phyloP scores from a whole-genome alignment of 1,140 invertebrate species.

The Panulirus ornatus region DNA sequence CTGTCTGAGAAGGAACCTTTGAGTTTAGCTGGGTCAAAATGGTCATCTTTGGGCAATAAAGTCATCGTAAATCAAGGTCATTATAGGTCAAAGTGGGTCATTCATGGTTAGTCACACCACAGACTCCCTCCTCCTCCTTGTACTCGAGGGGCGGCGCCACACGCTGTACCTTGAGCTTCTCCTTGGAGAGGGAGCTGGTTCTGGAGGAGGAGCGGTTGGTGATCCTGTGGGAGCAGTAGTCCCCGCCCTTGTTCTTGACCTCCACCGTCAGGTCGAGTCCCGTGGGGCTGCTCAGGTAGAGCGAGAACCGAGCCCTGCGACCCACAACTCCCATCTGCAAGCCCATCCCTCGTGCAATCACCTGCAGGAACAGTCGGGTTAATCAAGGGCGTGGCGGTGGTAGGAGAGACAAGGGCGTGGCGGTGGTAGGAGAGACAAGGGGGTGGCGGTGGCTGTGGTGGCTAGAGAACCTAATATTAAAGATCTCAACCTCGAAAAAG shows the following conservation, averaged over 20 bases:
- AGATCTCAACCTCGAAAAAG: too few relatives aligned
- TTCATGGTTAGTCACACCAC: too few relatives aligned
- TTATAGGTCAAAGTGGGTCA: too few relatives aligned
- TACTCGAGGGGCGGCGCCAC: too few relatives aligned
- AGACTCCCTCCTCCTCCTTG: too few relatives aligned
- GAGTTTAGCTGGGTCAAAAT: too few relatives aligned
- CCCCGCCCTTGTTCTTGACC: slow-evolving; percentile 19
- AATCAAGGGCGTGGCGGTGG: too few relatives aligned
- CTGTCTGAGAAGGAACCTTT: too few relatives aligned
- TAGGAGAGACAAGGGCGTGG: not conserved
- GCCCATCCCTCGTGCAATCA: slow-evolving; percentile 56
- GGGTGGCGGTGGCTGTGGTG: too few relatives aligned
- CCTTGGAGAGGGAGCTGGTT: not conserved
- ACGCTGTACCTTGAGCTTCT: slow-evolving; percentile 11
- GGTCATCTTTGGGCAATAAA: too few relatives aligned
- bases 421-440: not conserved
- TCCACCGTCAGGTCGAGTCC: slow-evolving; percentile 45
- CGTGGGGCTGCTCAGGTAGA: slow-evolving; percentile 8
- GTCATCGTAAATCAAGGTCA: too few relatives aligned
- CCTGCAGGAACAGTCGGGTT: slow-evolving; percentile 30
- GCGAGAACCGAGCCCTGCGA: slow-evolving; percentile 36
- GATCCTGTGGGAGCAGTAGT: slow-evolving; percentile 44
- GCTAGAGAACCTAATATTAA: too few relatives aligned
- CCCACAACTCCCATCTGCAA: slow-evolving; percentile 61
- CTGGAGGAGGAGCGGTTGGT: slow-evolving; percentile 8